These are phyloP conservation scores for Channa argus DNA, from an alignment of 2,113 vertebrate species.

Conservation along the genomic window DNA sequence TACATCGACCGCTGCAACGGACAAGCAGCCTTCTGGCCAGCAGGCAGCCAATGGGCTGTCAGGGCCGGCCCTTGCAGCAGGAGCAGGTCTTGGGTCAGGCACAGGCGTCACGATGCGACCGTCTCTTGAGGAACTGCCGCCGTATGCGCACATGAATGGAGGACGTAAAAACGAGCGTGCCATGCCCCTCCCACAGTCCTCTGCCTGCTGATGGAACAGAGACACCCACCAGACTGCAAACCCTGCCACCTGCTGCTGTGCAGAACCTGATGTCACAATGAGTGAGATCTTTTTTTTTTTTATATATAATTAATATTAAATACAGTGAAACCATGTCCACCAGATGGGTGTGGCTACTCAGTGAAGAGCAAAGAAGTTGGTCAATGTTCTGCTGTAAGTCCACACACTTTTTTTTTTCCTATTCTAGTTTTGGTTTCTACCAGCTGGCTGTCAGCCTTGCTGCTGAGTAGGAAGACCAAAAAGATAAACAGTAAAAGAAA, in stretches of 20 bases:
- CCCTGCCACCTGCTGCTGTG: slow-evolving; percentile 24
- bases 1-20: slow-evolving; percentile 66
- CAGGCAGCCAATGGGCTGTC: slow-evolving; percentile 88
- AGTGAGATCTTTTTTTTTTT: background rate
- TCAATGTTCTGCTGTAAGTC: slow-evolving; percentile 90
- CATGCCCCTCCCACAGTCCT: slow-evolving; percentile 95
- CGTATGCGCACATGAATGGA: slow-evolving; percentile 99
- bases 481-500: slow-evolving; percentile 24
- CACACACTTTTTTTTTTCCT: slow-evolving; percentile 79
- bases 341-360: slow-evolving; percentile 19
- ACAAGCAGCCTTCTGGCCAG: slow-evolving; percentile 88
- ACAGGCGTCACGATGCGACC: slow-evolving; percentile 84
- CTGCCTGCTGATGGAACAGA: slow-evolving; percentile 91
- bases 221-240: slow-evolving; percentile 42
- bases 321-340: slow-evolving; percentile 25
- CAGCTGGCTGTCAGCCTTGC: slow-evolving; percentile 74
- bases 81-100: slow-evolving; percentile 27
- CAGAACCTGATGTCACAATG: slow-evolving; percentile 41
- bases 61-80: slow-evolving; percentile 25
- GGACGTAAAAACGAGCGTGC: slow-evolving; percentile 93
- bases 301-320: background rate
- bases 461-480: slow-evolving; percentile 70
- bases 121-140: slow-evolving; percentile 91
- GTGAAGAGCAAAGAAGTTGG: slow-evolving; percentile 47
- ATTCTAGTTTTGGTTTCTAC: slow-evolving; percentile 62